phyloP scores from a whole-genome alignment of 2,888 invertebrate genomes.

The Cyclophora punctaria region DNA sequence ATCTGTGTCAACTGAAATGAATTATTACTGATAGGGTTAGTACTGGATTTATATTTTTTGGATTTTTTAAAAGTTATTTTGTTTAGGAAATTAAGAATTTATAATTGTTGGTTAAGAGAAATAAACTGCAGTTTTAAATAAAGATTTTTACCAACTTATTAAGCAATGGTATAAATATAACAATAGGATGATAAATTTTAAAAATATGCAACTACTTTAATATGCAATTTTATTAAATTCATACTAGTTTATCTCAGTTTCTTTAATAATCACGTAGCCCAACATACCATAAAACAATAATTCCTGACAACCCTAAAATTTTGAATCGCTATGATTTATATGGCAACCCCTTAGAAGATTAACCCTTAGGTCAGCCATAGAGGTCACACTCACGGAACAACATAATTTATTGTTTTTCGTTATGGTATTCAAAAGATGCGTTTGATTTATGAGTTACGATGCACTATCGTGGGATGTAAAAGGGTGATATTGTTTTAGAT shows the following conservation, averaged over 20 bases:
- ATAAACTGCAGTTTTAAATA: no score
- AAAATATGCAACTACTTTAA: no score
- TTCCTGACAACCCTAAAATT: constrained; percentile 40
- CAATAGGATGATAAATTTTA: no score
- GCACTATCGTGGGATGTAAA: no score
- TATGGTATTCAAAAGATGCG: constrained; percentile 19
- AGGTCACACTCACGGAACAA: constrained; percentile 44
- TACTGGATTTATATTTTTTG: constrained; percentile 1
- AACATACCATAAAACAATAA: not conserved
- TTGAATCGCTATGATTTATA: constrained; percentile 64
- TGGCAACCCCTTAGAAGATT: constrained; percentile 66
- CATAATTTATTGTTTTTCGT: constrained; percentile 57
- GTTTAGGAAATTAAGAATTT: no score
- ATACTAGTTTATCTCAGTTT: not conserved
- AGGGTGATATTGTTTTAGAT: no score
- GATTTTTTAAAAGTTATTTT: no score
- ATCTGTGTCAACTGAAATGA: constrained; percentile 71
- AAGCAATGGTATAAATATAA: no score
- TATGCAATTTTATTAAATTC: no score
- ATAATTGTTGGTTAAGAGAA: no score
- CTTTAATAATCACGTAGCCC: not conserved
- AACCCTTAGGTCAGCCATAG: constrained; percentile 65
- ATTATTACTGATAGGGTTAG: constrained; percentile 63
- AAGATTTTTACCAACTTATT: no score
- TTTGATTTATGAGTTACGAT: no score